phyloP scores from a whole-genome alignment of 2,888 invertebrate genomes.

The Synergus umbraculus region DNA sequence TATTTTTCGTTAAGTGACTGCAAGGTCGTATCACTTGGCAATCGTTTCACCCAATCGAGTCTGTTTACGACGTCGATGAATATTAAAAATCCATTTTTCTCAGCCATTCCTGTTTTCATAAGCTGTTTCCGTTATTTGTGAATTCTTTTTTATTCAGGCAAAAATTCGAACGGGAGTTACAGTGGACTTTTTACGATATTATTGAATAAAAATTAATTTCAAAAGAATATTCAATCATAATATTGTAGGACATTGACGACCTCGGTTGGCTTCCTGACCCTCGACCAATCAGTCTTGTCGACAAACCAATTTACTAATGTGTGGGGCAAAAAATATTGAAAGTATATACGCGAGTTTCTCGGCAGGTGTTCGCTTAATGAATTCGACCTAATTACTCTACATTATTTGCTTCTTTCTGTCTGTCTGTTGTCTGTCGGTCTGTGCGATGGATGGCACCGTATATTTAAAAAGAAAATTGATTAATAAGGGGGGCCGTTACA shows the following conservation, averaged over 20 bases:
- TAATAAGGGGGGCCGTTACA: background rate
- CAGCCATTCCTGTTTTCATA: background rate
- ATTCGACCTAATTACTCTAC: constrained; percentile 54
- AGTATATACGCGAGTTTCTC: constrained; percentile 49
- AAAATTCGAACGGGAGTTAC: background rate
- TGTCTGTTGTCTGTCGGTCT: constrained; percentile 12
- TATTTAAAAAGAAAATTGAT: constrained; percentile 21
- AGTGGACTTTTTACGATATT: background rate
- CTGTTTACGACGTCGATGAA: constrained; percentile 48
- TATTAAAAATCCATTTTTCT: constrained; percentile 49
- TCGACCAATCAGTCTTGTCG: constrained; percentile 57
- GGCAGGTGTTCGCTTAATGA: constrained; percentile 53
- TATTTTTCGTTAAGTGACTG: constrained; percentile 26
- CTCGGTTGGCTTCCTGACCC: constrained; percentile 49
- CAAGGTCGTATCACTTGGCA: constrained; percentile 11
- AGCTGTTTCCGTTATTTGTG: background rate
- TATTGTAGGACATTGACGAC: constrained; percentile 45
- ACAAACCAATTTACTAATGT: constrained; percentile 62
- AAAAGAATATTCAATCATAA: constrained; percentile 2
- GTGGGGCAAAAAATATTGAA: constrained; percentile 55
- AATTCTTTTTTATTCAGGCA: no score
- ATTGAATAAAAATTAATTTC: background rate
- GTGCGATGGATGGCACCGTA: background rate
- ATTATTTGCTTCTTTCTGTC: constrained; percentile 44
- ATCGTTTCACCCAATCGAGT: constrained; percentile 23